Conservation (phyloP, 2,113 vertebrate species). For the Menura novaehollandiae region DNA sequence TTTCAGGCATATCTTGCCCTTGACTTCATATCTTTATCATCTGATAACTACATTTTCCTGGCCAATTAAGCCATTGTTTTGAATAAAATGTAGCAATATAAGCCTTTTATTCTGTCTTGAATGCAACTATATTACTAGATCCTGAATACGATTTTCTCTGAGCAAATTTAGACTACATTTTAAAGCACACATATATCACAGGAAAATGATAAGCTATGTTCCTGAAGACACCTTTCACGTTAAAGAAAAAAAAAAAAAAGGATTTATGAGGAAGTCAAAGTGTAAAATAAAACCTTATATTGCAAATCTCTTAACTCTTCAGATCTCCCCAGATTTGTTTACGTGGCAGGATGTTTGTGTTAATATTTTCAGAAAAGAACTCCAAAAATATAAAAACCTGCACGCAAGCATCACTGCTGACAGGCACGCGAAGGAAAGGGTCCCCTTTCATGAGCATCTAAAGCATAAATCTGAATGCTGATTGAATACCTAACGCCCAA, state of each 20-base stretch:
- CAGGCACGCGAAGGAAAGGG: neutral
- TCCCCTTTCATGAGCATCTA: neutral
- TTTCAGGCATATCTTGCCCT: constrained; percentile 68
- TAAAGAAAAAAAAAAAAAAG: neutral
- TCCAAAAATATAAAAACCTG: neutral
- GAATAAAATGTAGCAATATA: constrained; percentile 37
- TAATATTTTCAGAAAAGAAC: neutral
- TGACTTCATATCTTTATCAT: constrained; percentile 67
- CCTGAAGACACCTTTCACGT: constrained; percentile 5
- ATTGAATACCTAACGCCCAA: neutral
- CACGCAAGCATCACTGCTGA: neutral
- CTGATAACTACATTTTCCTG: constrained; percentile 59
- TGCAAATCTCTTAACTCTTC: constrained; percentile 8
- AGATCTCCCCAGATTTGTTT: neutral
- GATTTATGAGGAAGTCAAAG: constrained; percentile 13
- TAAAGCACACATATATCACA: neutral
- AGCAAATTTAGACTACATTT: constrained; percentile 31
- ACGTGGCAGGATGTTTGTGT: neutral
- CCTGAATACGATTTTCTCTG: neutral
- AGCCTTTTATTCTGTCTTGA: constrained; percentile 44
- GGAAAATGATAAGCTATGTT: neutral
- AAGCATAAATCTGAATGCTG: constrained; percentile 30
- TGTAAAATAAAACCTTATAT: constrained; percentile 21
- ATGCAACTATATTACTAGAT: neutral
- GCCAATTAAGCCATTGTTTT: constrained; percentile 60